These are phyloP conservation scores for Ichneumoninae sp. DNA, from an alignment of 2,888 invertebrate species.

Conservation along the genomic window DNA sequence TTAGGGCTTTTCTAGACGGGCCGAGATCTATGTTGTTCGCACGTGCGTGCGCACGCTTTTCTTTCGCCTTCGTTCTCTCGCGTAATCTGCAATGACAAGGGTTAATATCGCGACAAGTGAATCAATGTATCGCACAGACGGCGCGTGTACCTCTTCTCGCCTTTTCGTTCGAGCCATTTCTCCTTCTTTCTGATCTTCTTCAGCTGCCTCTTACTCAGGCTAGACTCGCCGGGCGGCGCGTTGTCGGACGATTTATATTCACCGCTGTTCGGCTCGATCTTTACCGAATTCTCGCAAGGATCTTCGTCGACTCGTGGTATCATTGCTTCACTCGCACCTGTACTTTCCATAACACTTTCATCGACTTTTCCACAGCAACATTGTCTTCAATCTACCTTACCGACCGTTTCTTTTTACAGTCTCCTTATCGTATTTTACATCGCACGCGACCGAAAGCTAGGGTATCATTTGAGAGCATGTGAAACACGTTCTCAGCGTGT, in stretches of 20 bases:
- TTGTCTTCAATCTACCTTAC: background rate
- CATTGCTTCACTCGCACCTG: conserved; percentile 12
- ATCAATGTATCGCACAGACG: background rate
- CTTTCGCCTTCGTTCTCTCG: conserved; percentile 90
- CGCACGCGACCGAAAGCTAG: background rate
- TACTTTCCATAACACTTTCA: conserved; percentile 49
- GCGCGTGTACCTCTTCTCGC: conserved; percentile 86
- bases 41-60: conserved; percentile 89
- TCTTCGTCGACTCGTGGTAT: conserved; percentile 31
- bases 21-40: conserved; percentile 90
- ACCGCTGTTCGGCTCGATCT: background rate
- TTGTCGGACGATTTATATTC: conserved; percentile 13
- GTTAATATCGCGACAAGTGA: background rate
- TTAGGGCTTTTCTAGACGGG: conserved; percentile 92
- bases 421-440: background rate
- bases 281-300: conserved; percentile 8
- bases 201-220: conserved; percentile 87
- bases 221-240: conserved; percentile 3
- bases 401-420: background rate
- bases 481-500: too few relatives aligned
- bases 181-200: conserved; percentile 90
- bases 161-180: conserved; percentile 90
- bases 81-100: conserved; percentile 83
- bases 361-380: background rate
- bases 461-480: too few relatives aligned